These are phyloP conservation scores for Drosophila birchii DNA, from an alignment of 2,888 invertebrate genomes.

Conservation along the genomic window DNA sequence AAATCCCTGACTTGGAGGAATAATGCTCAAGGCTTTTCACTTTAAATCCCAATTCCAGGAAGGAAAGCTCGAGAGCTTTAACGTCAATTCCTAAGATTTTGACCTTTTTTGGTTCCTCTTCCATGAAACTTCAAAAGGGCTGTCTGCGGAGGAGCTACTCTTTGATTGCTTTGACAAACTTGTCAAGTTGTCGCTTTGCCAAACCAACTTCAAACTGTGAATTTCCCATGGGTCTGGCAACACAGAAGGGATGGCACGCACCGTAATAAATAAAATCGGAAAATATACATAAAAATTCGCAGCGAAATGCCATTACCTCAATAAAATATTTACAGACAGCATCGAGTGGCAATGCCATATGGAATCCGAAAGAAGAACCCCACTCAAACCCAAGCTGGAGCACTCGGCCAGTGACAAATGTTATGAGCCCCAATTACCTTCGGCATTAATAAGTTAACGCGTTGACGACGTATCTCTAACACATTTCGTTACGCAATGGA, in stretches of 20 bases:
- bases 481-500: conserved; percentile 45
- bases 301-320: conserved; percentile 1
- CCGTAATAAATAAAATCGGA: conserved; percentile 30
- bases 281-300: conserved; percentile 23
- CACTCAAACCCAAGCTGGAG: background rate
- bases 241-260: conserved; percentile 12
- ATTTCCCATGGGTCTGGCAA: background rate
- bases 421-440: conserved; percentile 62
- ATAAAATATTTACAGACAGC: conserved; percentile 36
- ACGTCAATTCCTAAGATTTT: conserved; percentile 1
- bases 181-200: conserved; percentile 6
- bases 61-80: background rate
- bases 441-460: conserved; percentile 74
- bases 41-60: background rate
- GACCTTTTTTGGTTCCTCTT: background rate
- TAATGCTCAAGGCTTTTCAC: background rate
- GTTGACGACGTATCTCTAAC: conserved; percentile 57
- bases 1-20: background rate
- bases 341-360: conserved; percentile 44
- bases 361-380: conserved; percentile 56
- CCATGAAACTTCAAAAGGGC: conserved; percentile 16
- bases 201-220: conserved; percentile 13
- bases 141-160: background rate
- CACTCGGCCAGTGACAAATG: conserved; percentile 43
- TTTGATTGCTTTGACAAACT: conserved; percentile 25